These are phyloP conservation scores for Aplysina aerophoba DNA, from an alignment of 37 sponge, comb jelly and placozoan genomes.

Conservation along the genomic window DNA sequence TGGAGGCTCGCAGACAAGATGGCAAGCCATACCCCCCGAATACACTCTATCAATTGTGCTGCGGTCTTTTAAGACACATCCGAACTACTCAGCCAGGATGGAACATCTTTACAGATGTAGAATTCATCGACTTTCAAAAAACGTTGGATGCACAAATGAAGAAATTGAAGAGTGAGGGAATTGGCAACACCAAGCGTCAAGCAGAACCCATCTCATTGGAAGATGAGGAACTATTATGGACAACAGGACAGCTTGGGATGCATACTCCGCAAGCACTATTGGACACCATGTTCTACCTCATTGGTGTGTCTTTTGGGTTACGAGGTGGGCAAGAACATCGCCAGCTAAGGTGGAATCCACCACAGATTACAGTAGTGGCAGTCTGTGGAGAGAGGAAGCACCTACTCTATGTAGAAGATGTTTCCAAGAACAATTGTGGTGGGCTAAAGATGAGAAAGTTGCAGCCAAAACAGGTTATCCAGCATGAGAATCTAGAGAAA, in stretches of 20 bases:
- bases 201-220: slow-evolving; percentile 48
- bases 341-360: slow-evolving; percentile 40
- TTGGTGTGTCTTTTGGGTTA: slow-evolving; percentile 38
- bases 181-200: slow-evolving; percentile 36
- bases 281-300: slow-evolving; percentile 38
- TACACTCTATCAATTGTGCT: slow-evolving; percentile 41
- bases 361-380: slow-evolving; percentile 30
- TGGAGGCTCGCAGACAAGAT: slow-evolving; percentile 36
- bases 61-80: slow-evolving; percentile 42
- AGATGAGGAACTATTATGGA: slow-evolving; percentile 51
- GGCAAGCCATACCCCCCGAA: slow-evolving; percentile 52
- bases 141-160: slow-evolving; percentile 56
- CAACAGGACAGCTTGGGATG: slow-evolving; percentile 28
- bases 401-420: slow-evolving; percentile 36
- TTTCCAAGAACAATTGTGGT: slow-evolving; percentile 53
- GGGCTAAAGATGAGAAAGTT: slow-evolving; percentile 23
- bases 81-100: slow-evolving; percentile 12
- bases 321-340: slow-evolving; percentile 52
- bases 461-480: not conserved
- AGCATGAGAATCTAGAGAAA: not conserved
- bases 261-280: slow-evolving; percentile 29
- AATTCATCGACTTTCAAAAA: slow-evolving; percentile 38
- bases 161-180: slow-evolving; percentile 29
- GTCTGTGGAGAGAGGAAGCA: not conserved
- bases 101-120: slow-evolving; percentile 26